A percentile compares a stretch with the other conserved stretches of the same genome.
These are phyloP conservation scores for Saguinus midas DNA, from an alignment of 2,113 vertebrate genomes.

Conservation along the genomic window DNA sequence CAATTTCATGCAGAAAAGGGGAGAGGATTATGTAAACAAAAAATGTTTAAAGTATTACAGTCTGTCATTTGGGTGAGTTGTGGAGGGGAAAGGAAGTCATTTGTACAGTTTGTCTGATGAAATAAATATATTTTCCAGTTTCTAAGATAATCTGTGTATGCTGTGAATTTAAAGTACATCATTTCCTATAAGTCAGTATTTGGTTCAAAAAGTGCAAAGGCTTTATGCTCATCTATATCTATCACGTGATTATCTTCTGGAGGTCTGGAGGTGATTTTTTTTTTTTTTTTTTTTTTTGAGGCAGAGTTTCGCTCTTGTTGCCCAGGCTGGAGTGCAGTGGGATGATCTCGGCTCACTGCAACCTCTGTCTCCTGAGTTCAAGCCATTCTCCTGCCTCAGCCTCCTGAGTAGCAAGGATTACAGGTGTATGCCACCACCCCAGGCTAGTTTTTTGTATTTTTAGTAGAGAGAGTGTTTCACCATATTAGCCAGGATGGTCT, in stretches of 20 bases:
- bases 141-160: not conserved
- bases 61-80: not conserved
- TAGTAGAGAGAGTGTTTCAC: not conserved
- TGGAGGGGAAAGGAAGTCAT: not conserved
- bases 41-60: not conserved
- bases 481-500: not conserved
- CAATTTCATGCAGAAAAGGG: not conserved
- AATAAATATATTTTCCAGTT: not conserved
- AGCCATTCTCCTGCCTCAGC: not conserved
- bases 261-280: not conserved
- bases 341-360: not conserved
- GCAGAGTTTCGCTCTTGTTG: not conserved
- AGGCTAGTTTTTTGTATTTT: not conserved
- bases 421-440: not conserved
- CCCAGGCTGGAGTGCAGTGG: not conserved
- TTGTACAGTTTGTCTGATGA: not conserved
- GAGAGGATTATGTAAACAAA: not conserved
- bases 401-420: not conserved
- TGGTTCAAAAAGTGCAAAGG: not conserved
- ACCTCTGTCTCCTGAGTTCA: not conserved
- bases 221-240: not conserved
- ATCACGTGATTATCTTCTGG: not conserved
- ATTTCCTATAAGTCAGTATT: not conserved
- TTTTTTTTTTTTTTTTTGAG: not conserved
- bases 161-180: constrained; percentile 9